phyloP scores from a whole-genome alignment of 2,888 invertebrate genomes.

The Cheilosia vulpina region DNA sequence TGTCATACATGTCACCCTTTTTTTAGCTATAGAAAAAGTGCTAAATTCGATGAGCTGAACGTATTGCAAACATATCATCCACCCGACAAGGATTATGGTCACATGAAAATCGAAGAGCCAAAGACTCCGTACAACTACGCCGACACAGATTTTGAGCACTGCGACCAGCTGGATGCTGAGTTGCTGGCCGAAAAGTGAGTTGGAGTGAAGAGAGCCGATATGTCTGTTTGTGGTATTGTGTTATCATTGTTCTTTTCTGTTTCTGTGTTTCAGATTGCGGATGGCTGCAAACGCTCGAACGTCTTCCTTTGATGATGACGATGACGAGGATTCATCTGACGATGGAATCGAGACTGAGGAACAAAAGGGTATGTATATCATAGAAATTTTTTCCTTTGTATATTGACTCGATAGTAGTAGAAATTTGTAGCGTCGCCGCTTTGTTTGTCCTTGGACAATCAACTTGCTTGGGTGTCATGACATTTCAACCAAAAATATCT shows the following conservation, averaged over 20 bases:
- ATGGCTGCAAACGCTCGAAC: conserved; percentile 82
- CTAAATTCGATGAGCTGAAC: conserved; percentile 99
- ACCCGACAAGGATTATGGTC: conserved; percentile 98
- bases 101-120: conserved; percentile 99
- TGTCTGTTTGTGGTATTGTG: conserved; percentile 14
- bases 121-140: conserved; percentile 93
- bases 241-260: conserved; percentile 36
- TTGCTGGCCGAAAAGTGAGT: conserved; percentile 90
- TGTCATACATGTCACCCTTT: not conserved
- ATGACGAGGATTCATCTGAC: conserved; percentile 85
- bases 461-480: conserved; percentile 42
- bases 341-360: conserved; percentile 87
- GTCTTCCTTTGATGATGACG: conserved; percentile 84
- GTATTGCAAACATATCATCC: conserved; percentile 99
- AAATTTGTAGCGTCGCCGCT: conserved; percentile 8
- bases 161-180: conserved; percentile 87
- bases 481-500: conserved; percentile 59
- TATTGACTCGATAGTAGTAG: not conserved
- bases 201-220: not conserved
- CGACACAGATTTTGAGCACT: conserved; percentile 85
- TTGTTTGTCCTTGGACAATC: conserved; percentile 43
- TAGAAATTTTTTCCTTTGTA: conserved; percentile 5
- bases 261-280: conserved; percentile 78
- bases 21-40: conserved; percentile 85
- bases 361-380: conserved; percentile 84